phyloP scores from a whole-genome alignment of 2,113 vertebrate species.

The Menura novaehollandiae region DNA sequence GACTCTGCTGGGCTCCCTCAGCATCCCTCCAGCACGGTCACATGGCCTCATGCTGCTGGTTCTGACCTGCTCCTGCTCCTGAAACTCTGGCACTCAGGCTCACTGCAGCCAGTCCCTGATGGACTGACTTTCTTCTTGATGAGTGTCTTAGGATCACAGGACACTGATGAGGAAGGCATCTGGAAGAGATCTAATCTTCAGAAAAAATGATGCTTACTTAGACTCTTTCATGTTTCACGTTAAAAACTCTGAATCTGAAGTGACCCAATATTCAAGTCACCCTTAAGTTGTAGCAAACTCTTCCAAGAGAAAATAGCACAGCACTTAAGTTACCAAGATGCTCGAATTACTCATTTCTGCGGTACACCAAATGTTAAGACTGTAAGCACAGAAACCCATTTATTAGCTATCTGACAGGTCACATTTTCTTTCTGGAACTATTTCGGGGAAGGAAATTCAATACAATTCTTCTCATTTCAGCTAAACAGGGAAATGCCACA shows the following conservation, averaged over 20 bases:
- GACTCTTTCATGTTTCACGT: background rate
- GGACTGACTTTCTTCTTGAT: background rate
- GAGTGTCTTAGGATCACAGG: background rate
- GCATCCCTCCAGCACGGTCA: background rate
- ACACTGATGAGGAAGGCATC: background rate
- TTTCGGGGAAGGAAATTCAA: constrained; percentile 5
- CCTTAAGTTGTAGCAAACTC: background rate
- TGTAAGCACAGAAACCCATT: constrained; percentile 4
- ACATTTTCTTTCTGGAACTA: constrained; percentile 23
- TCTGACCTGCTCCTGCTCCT: background rate
- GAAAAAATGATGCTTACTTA: background rate
- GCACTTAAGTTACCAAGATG: background rate
- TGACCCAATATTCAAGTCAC: background rate
- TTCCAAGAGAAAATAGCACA: background rate
- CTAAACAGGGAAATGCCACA: constrained; percentile 34
- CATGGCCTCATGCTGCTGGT: background rate
- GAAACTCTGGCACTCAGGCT: background rate
- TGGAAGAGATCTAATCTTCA: background rate
- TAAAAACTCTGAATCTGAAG: background rate
- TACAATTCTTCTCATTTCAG: constrained; percentile 18
- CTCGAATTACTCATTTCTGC: background rate
- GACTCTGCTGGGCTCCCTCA: background rate
- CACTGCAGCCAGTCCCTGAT: background rate
- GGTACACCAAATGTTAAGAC: background rate
- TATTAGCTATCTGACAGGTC: constrained; percentile 28